Evolutionary conservation across 2,888 invertebrate genomes (phyloP).

Genomic region (Agonopterix heracliana): DNA sequence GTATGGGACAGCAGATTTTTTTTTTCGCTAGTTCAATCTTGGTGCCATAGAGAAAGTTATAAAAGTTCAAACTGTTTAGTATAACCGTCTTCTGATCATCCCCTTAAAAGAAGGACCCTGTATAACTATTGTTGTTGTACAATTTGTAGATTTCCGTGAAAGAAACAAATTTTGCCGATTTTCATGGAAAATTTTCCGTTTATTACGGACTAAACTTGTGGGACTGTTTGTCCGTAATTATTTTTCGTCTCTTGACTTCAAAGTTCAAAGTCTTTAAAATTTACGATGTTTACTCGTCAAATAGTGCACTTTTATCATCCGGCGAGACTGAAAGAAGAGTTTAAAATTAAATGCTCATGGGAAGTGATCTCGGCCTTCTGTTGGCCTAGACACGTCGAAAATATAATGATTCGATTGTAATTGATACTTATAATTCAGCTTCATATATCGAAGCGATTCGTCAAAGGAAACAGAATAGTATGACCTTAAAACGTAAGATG

Average conservation of each 20-base stretch:
- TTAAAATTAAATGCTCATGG: conserved; percentile 52
- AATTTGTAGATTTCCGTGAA: too few species aligned
- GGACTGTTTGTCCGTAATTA: background rate
- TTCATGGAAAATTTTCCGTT: too few species aligned
- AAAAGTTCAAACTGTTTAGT: too few species aligned
- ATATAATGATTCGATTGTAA: conserved; percentile 36
- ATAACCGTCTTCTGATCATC: too few species aligned
- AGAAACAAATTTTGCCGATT: too few species aligned
- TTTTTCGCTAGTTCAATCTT: too few species aligned
- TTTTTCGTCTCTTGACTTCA: conserved; percentile 26
- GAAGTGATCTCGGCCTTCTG: conserved; percentile 40
- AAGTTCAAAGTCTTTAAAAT: conserved; percentile 37
- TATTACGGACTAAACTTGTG: too few species aligned
- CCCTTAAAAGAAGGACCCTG: too few species aligned
- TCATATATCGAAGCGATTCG: conserved; percentile 18
- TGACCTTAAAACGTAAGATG: conserved; percentile 20
- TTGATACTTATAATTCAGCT: conserved; percentile 33
- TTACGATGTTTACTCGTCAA: conserved; percentile 49
- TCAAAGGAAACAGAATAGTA: conserved; percentile 11
- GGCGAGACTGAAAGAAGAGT: conserved; percentile 37
- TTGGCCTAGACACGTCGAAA: conserved; percentile 53
- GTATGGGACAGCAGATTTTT: too few species aligned
- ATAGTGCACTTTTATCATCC: conserved; percentile 46
- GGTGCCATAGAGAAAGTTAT: too few species aligned
- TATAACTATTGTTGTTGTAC: too few species aligned